Evolutionary conservation across 2,113 vertebrate species (phyloP).

Genomic region (Procavia capensis): DNA sequence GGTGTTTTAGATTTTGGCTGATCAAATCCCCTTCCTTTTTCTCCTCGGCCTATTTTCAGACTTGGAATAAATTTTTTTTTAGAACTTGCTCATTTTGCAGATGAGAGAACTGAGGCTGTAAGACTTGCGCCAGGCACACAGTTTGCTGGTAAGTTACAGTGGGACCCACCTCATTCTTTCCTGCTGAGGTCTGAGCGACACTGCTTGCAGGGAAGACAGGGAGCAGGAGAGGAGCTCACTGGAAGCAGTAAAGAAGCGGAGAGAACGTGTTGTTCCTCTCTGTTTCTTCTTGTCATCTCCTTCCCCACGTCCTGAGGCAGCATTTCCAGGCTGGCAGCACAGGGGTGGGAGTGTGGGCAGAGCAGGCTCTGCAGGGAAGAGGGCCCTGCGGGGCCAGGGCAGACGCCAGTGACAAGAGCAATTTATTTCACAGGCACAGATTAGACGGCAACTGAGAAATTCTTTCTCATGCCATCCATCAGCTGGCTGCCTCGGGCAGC

Average conservation of each 20-base stretch:
- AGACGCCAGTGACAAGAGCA: slow-evolving; percentile 77
- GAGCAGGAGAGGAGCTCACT: not conserved
- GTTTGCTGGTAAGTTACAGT: not conserved
- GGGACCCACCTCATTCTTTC: not conserved
- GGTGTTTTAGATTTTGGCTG: not conserved
- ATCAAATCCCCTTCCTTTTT: not conserved
- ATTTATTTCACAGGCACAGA: slow-evolving; percentile 79
- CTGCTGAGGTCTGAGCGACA: not conserved
- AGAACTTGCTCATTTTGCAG: slow-evolving; percentile 24
- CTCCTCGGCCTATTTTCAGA: not conserved
- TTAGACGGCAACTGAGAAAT: slow-evolving; percentile 79
- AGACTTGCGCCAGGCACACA: not conserved
- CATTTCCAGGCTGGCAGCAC: slow-evolving; percentile 38
- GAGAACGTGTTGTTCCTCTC: not conserved
- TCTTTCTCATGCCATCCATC: slow-evolving; percentile 74
- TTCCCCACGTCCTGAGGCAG: not conserved
- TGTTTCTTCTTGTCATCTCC: not conserved
- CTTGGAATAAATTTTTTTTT: not conserved
- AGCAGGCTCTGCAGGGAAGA: slow-evolving; percentile 62
- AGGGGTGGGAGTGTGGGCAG: slow-evolving; percentile 21
- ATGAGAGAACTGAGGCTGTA: not conserved
- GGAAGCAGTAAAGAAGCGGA: not conserved
- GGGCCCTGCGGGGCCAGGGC: slow-evolving; percentile 66
- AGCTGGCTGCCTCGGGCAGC: slow-evolving; percentile 51
- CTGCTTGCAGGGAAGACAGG: not conserved